Evolutionary conservation across 2,797 vertebrate species (phyloP).

Genomic region (Buphagus erythrorhynchus): DNA sequence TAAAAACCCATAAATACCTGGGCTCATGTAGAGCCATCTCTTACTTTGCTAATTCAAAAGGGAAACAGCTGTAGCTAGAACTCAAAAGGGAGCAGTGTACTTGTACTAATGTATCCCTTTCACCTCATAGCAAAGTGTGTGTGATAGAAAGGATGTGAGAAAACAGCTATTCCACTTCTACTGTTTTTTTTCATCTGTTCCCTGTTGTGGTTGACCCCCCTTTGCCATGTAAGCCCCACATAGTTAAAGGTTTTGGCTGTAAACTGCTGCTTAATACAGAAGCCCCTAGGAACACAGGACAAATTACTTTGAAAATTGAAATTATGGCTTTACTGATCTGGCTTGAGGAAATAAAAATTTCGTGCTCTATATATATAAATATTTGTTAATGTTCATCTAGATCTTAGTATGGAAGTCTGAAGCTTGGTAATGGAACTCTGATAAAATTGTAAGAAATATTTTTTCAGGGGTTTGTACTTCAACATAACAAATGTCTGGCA

Average conservation of each 20-base stretch:
- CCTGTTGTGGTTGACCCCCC: accelerated
- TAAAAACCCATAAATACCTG: not conserved
- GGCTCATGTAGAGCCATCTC: not conserved
- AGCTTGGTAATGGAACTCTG: not conserved
- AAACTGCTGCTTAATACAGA: not conserved
- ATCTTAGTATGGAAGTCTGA: not conserved
- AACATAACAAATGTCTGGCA: not conserved
- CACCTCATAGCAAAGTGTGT: not conserved
- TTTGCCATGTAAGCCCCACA: accelerated
- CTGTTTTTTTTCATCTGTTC: not conserved
- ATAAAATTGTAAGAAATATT: not conserved
- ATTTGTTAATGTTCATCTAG: not conserved
- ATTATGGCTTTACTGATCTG: not conserved
- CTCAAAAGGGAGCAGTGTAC: not conserved
- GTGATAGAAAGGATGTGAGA: not conserved
- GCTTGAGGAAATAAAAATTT: not conserved
- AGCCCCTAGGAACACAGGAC: not conserved
- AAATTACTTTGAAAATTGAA: not conserved
- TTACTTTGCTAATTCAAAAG: not conserved
- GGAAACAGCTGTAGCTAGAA: not conserved
- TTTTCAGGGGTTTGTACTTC: not conserved
- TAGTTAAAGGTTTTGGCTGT: not conserved
- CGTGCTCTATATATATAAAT: not conserved
- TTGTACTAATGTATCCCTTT: not conserved
- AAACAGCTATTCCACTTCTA: accelerated